phyloP scores from a whole-genome alignment of 2,113 vertebrate species.

The Nothobranchius kuhntae region DNA sequence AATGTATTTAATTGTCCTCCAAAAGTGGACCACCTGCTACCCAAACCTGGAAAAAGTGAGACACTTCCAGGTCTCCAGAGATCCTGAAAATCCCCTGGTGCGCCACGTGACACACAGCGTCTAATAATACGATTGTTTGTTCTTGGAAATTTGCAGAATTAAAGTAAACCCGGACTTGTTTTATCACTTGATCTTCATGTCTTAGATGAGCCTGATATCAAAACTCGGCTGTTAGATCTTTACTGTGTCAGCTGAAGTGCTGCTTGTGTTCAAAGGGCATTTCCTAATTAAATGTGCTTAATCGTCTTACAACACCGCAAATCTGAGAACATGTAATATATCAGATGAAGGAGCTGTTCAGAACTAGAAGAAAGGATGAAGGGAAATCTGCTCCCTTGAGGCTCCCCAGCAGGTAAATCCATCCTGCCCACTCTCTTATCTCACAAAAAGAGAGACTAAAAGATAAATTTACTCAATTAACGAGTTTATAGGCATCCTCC shows the following conservation, averaged over 20 bases:
- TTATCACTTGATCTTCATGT: slow-evolving; percentile 1
- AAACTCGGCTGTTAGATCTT: slow-evolving; percentile 11
- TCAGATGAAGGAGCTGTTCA: neutral
- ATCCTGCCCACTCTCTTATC: neutral
- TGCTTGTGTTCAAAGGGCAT: slow-evolving; percentile 15
- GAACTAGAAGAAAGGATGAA: neutral
- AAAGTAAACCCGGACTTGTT: neutral
- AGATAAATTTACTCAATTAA: too few species aligned
- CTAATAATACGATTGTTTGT: neutral
- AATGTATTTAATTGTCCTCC: too few species aligned
- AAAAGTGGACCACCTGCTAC: too few species aligned
- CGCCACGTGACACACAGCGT: too few species aligned
- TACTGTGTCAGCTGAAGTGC: slow-evolving; percentile 14
- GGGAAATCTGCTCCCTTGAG: neutral
- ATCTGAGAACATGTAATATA: slow-evolving; percentile 19
- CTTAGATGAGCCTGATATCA: slow-evolving; percentile 6
- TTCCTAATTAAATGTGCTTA: slow-evolving; percentile 36
- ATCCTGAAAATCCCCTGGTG: too few species aligned
- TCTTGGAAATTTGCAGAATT: neutral
- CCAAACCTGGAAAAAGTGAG: too few species aligned
- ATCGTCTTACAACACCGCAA: slow-evolving; percentile 14
- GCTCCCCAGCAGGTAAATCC: slow-evolving; percentile 10
- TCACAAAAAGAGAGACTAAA: too few species aligned
- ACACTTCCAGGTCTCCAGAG: too few species aligned
- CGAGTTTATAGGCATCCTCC: too few species aligned